phyloP scores from a whole-genome alignment of 2,888 invertebrate species.

The Sisyra nigra region DNA sequence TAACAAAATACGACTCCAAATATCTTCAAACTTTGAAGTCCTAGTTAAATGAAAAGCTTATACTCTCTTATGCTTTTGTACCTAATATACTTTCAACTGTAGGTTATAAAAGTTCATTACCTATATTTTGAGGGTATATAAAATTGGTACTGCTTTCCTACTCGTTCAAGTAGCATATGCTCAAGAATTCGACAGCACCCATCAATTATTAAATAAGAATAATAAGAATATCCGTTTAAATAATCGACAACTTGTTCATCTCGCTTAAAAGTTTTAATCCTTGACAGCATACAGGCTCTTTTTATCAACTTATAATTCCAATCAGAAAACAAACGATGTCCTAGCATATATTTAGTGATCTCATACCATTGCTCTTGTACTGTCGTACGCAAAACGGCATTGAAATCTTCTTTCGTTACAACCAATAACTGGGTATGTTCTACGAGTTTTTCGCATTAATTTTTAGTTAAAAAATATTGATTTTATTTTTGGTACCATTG shows the following conservation, averaged over 20 bases:
- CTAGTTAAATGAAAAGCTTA: no score
- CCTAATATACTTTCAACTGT: no score
- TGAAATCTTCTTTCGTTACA: conserved; percentile 44
- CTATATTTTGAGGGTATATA: no score
- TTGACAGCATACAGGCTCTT: conserved; percentile 49
- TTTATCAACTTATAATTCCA: conserved; percentile 40
- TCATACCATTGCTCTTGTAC: conserved; percentile 45
- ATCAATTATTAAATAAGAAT: no score
- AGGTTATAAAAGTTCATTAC: no score
- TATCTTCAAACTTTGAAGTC: no score
- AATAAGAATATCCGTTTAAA: conserved; percentile 25
- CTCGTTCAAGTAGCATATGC: no score
- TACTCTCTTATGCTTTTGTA: no score
- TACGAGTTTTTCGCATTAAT: conserved; percentile 16
- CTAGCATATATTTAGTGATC: conserved; percentile 38
- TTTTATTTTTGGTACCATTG: conserved; percentile 24
- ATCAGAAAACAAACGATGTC: conserved; percentile 45
- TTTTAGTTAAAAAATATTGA: no score
- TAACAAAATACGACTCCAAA: no score
- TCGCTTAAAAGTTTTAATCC: conserved; percentile 34
- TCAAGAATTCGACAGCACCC: no score
- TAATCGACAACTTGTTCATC: conserved; percentile 40
- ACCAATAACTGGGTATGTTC: conserved; percentile 44
- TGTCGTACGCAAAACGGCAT: conserved; percentile 36
- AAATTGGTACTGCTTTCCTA: no score